Base-by-base conservation (phyloP, 2,888 invertebrate species). In the Zeuzera pyrina region DNA sequence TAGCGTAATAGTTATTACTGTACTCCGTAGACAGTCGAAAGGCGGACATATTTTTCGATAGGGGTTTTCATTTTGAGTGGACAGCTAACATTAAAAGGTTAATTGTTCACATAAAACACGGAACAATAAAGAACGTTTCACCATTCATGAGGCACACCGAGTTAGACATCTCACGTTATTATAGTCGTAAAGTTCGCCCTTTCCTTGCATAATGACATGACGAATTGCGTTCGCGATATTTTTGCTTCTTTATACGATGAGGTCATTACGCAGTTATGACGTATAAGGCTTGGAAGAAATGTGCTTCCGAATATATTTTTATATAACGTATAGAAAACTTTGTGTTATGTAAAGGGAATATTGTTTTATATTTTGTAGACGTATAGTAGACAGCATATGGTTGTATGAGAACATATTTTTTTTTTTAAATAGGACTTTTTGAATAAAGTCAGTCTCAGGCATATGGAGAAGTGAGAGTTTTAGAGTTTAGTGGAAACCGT, bases 131-230 rank as follows among this genome's bases (percentile, higher is more conserved):
- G 78, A 73, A 69, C 68, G 57, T 67, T 73, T 65, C 64, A 61
- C 69, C 65, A 72, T 78, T 78, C 77, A 71, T 57, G 67, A 69
- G 67, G 59, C 70, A 56, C 64, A 66, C 64, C 63, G 64, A 73
- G 69, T 72, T 78, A 74, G 73, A 78, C 72, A 78, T 81, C 79
- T 83, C 77, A 47, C 73, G 79, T 79, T 81, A 81, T 81, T 78
- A 78, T 77, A 71, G 70, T 74, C 81, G 77, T 83, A 79, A 83
- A 81, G 71, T 74, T 73, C 67, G 79, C 77, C 78, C 77, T 81
- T 79, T 74, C 72, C 77, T 68, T 81, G 81, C 79, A 81, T 81
- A 83, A 81, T 83, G 76, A 79, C 73, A 79, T 79, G 79, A 81
- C 77, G 79, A 76, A 83, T 79, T 76, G 74, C 78, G 70, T 59